phyloP scores from a whole-genome alignment of 2,113 vertebrate species.

The Gymnobelideus leadbeateri region DNA sequence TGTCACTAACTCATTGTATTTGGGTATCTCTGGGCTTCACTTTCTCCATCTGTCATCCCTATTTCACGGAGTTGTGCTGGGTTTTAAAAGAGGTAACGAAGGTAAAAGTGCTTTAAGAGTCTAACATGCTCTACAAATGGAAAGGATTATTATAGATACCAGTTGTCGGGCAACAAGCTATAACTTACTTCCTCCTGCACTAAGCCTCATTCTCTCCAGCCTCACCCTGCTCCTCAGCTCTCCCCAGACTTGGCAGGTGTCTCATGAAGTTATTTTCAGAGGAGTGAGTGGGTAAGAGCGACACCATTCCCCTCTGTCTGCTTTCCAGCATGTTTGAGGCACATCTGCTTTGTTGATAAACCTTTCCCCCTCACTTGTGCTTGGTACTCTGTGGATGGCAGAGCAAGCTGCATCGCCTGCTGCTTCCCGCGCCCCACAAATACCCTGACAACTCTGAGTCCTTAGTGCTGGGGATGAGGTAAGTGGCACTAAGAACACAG shows the following conservation, averaged over 20 bases:
- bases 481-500: background rate
- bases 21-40: background rate
- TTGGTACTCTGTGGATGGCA: conserved; percentile 9
- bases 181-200: conserved; percentile 65
- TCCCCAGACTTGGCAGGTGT: conserved; percentile 81
- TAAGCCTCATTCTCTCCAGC: conserved; percentile 52
- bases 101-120: background rate
- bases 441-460: background rate
- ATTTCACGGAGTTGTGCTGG: background rate
- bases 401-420: conserved; percentile 15
- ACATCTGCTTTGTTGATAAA: conserved; percentile 77
- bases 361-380: conserved; percentile 49
- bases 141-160: conserved; percentile 13
- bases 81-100: background rate
- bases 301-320: conserved; percentile 79
- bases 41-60: background rate
- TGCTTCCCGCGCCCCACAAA: background rate
- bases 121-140: background rate
- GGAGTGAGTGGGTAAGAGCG: conserved; percentile 79
- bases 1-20: background rate
- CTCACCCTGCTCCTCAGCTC: conserved; percentile 64
- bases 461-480: background rate
- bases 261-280: conserved; percentile 79
- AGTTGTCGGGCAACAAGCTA: conserved; percentile 40
- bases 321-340: conserved; percentile 72